These are phyloP conservation scores for Bombus turneri DNA, from an alignment of 1,140 invertebrate species.

Conservation along the genomic window DNA sequence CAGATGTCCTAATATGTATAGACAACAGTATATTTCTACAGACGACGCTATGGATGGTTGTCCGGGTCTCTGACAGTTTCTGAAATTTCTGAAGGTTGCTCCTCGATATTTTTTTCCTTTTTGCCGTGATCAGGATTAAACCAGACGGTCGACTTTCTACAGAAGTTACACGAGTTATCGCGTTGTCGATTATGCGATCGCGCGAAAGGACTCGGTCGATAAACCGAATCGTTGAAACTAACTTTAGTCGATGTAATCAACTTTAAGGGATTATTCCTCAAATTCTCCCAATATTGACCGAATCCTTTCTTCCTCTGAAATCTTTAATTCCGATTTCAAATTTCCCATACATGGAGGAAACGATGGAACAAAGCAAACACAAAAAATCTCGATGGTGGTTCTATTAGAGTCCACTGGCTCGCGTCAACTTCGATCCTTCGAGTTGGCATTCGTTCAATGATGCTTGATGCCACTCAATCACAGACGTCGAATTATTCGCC, in stretches of 20 bases:
- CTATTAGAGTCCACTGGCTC: background rate
- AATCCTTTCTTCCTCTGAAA: too few species aligned
- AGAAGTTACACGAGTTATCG: slow-evolving; percentile 71
- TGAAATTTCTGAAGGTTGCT: background rate
- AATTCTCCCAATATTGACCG: background rate
- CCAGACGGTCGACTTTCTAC: slow-evolving; percentile 72
- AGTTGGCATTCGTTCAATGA: background rate
- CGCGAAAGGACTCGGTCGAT: slow-evolving; percentile 17
- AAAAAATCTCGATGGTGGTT: background rate
- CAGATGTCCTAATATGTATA: too few species aligned
- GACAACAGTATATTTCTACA: too few species aligned
- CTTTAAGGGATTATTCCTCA: background rate
- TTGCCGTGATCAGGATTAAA: background rate
- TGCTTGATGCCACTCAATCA: too few species aligned
- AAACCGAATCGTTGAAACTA: background rate
- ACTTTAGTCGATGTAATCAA: background rate
- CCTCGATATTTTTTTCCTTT: background rate
- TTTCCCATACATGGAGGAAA: background rate
- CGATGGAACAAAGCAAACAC: background rate
- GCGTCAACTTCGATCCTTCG: background rate
- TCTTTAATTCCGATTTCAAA: too few species aligned
- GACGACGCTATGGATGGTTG: too few species aligned
- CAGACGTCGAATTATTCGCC: background rate
- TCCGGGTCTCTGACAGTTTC: too few species aligned
- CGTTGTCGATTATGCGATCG: slow-evolving; percentile 55